These are phyloP conservation scores for Tautogolabrus adspersus DNA, from an alignment of 2,113 vertebrate species.

Conservation along the genomic window DNA sequence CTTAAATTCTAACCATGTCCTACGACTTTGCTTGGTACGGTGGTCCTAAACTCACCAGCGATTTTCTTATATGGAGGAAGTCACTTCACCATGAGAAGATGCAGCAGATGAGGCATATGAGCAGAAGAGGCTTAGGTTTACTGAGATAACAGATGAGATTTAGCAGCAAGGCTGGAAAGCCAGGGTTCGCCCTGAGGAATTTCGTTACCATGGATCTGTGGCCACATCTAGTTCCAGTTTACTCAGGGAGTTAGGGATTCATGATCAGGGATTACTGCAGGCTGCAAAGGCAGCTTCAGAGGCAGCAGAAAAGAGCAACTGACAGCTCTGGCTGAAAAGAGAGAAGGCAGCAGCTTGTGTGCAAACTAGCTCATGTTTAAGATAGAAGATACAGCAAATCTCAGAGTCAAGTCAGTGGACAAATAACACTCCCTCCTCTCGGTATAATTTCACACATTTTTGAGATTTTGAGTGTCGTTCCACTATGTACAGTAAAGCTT, in stretches of 20 bases:
- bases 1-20: slow-evolving; percentile 33
- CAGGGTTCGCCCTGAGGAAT: slow-evolving; percentile 56
- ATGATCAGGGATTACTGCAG: slow-evolving; percentile 65
- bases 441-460: not conserved
- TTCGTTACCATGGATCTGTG: slow-evolving; percentile 64
- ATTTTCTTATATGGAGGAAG: slow-evolving; percentile 40
- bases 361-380: slow-evolving; percentile 38
- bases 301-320: slow-evolving; percentile 45
- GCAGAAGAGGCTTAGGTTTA: slow-evolving; percentile 60
- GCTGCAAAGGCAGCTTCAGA: slow-evolving; percentile 52
- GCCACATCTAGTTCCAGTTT: slow-evolving; percentile 68
- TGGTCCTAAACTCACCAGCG: slow-evolving; percentile 29
- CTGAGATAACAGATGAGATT: slow-evolving; percentile 69
- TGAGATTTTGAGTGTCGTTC: not conserved
- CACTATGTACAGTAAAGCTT: not conserved
- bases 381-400: slow-evolving; percentile 41
- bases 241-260: slow-evolving; percentile 71
- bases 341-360: slow-evolving; percentile 42
- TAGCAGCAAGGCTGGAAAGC: slow-evolving; percentile 51
- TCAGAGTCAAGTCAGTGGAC: slow-evolving; percentile 14
- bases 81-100: slow-evolving; percentile 52
- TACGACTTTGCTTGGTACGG: slow-evolving; percentile 16
- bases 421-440: slow-evolving; percentile 14
- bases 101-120: slow-evolving; percentile 61
- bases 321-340: slow-evolving; percentile 40